Evolutionary conservation across 1,140 invertebrate species (phyloP).

Genomic region (Atopsyche davidsoni): DNA sequence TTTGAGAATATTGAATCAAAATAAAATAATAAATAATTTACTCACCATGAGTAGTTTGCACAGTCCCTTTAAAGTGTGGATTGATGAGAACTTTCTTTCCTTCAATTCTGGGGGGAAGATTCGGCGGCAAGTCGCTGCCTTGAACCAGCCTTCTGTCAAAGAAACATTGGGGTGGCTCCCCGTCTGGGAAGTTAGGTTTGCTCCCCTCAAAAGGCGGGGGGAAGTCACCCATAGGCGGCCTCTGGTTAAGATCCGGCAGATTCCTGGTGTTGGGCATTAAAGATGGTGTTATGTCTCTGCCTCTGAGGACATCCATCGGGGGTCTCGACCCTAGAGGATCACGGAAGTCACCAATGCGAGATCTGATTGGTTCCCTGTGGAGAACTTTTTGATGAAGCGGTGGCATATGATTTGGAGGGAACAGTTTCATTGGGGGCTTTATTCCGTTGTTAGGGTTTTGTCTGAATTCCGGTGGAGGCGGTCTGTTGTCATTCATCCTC

Average conservation of each 20-base stretch:
- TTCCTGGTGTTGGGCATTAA: too few relatives aligned
- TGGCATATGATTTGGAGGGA: too few relatives aligned
- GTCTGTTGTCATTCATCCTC: too few relatives aligned
- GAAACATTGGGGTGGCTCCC: not conserved
- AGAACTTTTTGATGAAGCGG: too few relatives aligned
- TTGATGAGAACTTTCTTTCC: conserved; percentile 27
- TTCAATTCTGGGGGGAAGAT: conserved; percentile 7
- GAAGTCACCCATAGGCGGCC: not conserved
- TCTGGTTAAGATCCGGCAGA: too few relatives aligned
- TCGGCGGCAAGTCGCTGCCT: not conserved
- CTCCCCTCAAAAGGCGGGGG: not conserved
- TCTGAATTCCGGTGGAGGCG: conserved; percentile 1
- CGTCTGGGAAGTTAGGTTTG: not conserved
- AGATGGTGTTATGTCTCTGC: too few relatives aligned
- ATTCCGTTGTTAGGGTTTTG: not conserved
- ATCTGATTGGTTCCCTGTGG: too few relatives aligned
- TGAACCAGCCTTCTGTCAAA: not conserved
- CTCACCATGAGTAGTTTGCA: conserved; percentile 16
- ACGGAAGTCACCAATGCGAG: too few relatives aligned
- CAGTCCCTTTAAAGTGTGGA: conserved; percentile 26
- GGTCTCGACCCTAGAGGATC: too few relatives aligned
- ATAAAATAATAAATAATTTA: not conserved
- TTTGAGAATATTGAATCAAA: not conserved
- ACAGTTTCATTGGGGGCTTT: not conserved
- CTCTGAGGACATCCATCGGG: too few relatives aligned